Conservation (phyloP, 2,888 invertebrate genomes). For the Trichacis sp. region DNA sequence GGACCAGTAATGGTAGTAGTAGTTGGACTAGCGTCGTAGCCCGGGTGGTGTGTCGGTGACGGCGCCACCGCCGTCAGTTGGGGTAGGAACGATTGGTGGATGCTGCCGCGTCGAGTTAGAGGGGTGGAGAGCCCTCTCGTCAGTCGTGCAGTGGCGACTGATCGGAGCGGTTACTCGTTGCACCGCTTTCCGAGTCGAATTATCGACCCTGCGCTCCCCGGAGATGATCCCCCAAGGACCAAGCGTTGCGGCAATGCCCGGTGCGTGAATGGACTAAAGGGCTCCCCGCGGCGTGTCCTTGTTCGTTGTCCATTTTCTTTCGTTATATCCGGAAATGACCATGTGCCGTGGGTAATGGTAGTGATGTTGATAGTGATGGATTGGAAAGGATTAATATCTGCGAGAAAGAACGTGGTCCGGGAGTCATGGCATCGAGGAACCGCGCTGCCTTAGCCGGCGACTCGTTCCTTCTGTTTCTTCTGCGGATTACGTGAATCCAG, state of each 20-base stretch:
- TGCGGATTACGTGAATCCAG: neutral
- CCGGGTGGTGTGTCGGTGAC: slow-evolving; percentile 27
- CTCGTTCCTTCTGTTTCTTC: slow-evolving; percentile 23
- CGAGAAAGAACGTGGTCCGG: too few relatives aligned
- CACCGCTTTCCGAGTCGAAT: slow-evolving; percentile 39
- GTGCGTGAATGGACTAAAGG: slow-evolving; percentile 26
- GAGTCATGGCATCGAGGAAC: slow-evolving; percentile 38
- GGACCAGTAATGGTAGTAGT: slow-evolving; percentile 42
- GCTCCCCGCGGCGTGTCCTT: too few relatives aligned
- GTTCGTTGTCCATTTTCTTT: too few relatives aligned
- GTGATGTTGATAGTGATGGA: slow-evolving; percentile 36
- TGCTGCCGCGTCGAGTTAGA: slow-evolving; percentile 63
- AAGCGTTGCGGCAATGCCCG: slow-evolving; percentile 29
- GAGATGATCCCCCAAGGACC: slow-evolving; percentile 39
- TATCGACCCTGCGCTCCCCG: slow-evolving; percentile 44
- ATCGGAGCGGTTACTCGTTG: slow-evolving; percentile 48
- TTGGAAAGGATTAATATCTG: slow-evolving; percentile 29
- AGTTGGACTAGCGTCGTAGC: slow-evolving; percentile 28
- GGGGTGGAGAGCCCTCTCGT: slow-evolving; percentile 60
- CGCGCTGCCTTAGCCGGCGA: slow-evolving; percentile 39
- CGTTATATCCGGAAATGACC: too few relatives aligned
- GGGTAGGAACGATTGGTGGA: slow-evolving; percentile 61
- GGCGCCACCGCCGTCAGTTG: slow-evolving; percentile 47
- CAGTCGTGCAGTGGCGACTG: slow-evolving; percentile 65
- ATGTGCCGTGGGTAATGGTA: too few relatives aligned